A percentile compares a stretch with the other conserved stretches of the same genome.
phyloP scores from a whole-genome alignment of 2,888 invertebrate species.

The Crematogaster levior region DNA sequence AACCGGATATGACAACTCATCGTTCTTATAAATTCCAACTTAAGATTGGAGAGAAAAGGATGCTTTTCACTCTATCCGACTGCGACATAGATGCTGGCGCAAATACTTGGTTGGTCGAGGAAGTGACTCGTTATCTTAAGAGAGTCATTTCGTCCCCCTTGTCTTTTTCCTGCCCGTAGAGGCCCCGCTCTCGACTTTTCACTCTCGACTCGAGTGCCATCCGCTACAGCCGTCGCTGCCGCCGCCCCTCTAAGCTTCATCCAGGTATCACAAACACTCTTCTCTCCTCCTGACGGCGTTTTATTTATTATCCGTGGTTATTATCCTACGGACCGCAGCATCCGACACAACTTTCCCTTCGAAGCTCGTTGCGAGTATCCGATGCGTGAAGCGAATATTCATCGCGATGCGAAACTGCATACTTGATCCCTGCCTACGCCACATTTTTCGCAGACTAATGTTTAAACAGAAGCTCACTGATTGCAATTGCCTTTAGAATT shows the following conservation, averaged over 20 bases:
- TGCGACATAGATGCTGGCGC: slow-evolving; percentile 32
- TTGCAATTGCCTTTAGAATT: slow-evolving; percentile 67
- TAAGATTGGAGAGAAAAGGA: slow-evolving; percentile 31
- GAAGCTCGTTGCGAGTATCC: slow-evolving; percentile 70
- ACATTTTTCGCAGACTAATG: slow-evolving; percentile 48
- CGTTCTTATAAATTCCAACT: slow-evolving; percentile 30
- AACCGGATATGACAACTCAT: slow-evolving; percentile 23
- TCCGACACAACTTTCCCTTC: slow-evolving; percentile 63
- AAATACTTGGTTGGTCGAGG: slow-evolving; percentile 64
- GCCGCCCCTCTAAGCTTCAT: slow-evolving; percentile 3
- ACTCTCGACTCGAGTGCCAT: slow-evolving; percentile 64
- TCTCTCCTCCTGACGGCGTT: slow-evolving; percentile 60
- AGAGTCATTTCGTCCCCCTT: slow-evolving; percentile 71
- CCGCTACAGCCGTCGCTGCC: slow-evolving; percentile 26
- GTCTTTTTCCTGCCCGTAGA: slow-evolving; percentile 25
- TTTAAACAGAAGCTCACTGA: slow-evolving; percentile 75
- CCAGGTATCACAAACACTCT: slow-evolving; percentile 25
- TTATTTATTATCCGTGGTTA: slow-evolving; percentile 78
- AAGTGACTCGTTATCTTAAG: slow-evolving; percentile 79
- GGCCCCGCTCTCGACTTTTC: slow-evolving; percentile 65
- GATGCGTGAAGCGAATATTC: slow-evolving; percentile 80
- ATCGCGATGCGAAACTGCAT: slow-evolving; percentile 62
- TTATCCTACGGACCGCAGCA: slow-evolving; percentile 59
- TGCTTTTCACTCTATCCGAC: slow-evolving; percentile 42
- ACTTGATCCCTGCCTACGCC: not conserved